phyloP scores from a whole-genome alignment of 1,140 invertebrate species.

The Ceratosolen solmsi region DNA sequence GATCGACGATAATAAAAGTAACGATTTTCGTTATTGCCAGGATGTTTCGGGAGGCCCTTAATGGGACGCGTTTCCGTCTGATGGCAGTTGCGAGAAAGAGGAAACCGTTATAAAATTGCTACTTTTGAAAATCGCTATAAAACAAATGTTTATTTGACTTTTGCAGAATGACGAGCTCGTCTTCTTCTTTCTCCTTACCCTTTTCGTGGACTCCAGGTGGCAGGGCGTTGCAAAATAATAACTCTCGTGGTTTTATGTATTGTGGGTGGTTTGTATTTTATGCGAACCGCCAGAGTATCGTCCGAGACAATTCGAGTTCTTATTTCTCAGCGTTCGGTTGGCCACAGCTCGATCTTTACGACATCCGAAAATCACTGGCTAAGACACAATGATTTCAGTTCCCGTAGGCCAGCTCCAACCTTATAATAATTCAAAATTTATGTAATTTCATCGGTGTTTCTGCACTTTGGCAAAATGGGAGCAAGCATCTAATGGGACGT shows the following conservation, averaged over 20 bases:
- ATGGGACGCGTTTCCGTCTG: background rate
- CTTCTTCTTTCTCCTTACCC: slow-evolving; percentile 1
- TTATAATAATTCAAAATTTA: slow-evolving; percentile 41
- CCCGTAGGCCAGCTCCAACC: background rate
- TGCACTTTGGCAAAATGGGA: slow-evolving; percentile 15
- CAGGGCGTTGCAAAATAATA: slow-evolving; percentile 67
- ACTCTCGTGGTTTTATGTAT: slow-evolving; percentile 68
- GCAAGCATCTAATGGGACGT: background rate
- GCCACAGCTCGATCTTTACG: slow-evolving; percentile 58
- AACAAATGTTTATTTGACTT: slow-evolving; percentile 26
- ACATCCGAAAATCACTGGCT: slow-evolving; percentile 50
- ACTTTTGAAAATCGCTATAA: slow-evolving; percentile 42
- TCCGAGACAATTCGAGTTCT: slow-evolving; percentile 62
- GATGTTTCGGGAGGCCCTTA: background rate
- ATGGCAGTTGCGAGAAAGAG: background rate
- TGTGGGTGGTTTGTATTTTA: slow-evolving; percentile 69
- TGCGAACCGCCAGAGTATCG: slow-evolving; percentile 64
- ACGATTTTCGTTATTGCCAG: background rate
- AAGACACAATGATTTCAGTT: slow-evolving; percentile 30
- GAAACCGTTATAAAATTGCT: slow-evolving; percentile 32
- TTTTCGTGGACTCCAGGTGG: slow-evolving; percentile 63
- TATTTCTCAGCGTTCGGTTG: slow-evolving; percentile 57
- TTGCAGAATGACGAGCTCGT: slow-evolving; percentile 1
- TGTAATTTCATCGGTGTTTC: slow-evolving; percentile 23
- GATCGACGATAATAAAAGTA: background rate